Base-by-base conservation (phyloP, 2,113 vertebrate species). In the Microcebus ravelobensis region DNA sequence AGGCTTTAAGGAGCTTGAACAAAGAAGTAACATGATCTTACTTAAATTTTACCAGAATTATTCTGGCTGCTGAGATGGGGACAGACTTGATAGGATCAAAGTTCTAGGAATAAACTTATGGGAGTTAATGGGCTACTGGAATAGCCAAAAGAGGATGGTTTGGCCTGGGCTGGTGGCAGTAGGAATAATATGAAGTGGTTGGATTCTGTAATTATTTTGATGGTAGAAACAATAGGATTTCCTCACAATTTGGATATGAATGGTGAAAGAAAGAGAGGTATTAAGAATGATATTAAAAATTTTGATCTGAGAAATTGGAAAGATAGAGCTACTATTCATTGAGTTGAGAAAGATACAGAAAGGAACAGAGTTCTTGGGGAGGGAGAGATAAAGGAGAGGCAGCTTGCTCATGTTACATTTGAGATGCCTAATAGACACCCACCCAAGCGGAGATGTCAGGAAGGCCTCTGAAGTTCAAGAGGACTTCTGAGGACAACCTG, bases 161-260 rank as follows among this genome's bases (percentile, higher is more conserved):
- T 90, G 18, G 31, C 12, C 5, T 34, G 45, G 67, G 13, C 6
- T 52, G 74, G 48, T 36, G 8, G 29, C 36, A 80, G 55, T 36
- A 45, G 67, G 42, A 86, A 65, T 57, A 45, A 5, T 34, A 71
- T 86, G 2, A 79, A 52, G 2, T 71, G 59, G 3, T 50, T 96
- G 27, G 50, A 81, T 61, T 93, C 77, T 80, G 3, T 52, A 93
- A 79, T 87, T 93, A 79, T 48, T 91, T 73, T 79, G 68, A 87
- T 50, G 34, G 27, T 39, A 73, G 45, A 90, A 96, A 90, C 68
- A 90, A 81, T 21, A 91, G 27, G 5, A 88, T 68, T 91, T 95
- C 67, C 71, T 95, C 39, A 77, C 48, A 55, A n/a, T 74, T 83
- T 74, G 92, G 29, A 48, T 91, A 48, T n/a, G 20, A 48, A 50